Evolutionary conservation across 1,140 invertebrate species (phyloP).

Genomic region (Aphaenogaster ashmeadi): DNA sequence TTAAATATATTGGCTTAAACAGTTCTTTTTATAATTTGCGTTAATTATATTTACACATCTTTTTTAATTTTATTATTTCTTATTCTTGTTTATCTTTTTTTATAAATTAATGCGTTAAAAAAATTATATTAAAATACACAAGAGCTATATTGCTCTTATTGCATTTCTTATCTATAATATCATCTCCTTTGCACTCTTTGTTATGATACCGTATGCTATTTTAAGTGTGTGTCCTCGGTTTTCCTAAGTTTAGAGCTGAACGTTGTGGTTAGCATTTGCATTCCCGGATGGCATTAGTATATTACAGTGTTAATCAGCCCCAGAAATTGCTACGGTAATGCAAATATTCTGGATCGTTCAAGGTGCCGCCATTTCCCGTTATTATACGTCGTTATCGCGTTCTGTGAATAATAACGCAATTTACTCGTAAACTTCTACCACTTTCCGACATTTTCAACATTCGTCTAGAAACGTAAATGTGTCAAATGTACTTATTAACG

Average conservation of each 20-base stretch:
- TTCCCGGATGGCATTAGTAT: constrained; percentile 13
- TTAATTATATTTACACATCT: neutral
- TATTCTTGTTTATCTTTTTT: neutral
- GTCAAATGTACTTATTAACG: neutral
- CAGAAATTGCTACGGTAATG: constrained; percentile 12
- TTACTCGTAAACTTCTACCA: constrained; percentile 4
- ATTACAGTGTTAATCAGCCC: constrained; percentile 15
- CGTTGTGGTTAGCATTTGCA: constrained; percentile 1
- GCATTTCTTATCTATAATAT: neutral
- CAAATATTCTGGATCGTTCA: neutral
- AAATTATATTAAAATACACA: neutral
- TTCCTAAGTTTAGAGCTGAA: neutral
- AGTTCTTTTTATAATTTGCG: neutral
- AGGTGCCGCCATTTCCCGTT: neutral
- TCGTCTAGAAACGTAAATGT: neutral
- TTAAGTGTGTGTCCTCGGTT: neutral
- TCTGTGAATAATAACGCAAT: constrained; percentile 18
- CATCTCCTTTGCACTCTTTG: neutral
- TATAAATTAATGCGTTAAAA: neutral
- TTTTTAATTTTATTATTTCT: neutral
- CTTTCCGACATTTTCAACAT: neutral
- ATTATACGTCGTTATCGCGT: constrained; percentile 25
- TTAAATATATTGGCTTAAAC: neutral
- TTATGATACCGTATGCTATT: neutral
- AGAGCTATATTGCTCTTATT: neutral